Base-by-base conservation (phyloP, 2,888 invertebrate species). In the Oeneis ivallda region DNA sequence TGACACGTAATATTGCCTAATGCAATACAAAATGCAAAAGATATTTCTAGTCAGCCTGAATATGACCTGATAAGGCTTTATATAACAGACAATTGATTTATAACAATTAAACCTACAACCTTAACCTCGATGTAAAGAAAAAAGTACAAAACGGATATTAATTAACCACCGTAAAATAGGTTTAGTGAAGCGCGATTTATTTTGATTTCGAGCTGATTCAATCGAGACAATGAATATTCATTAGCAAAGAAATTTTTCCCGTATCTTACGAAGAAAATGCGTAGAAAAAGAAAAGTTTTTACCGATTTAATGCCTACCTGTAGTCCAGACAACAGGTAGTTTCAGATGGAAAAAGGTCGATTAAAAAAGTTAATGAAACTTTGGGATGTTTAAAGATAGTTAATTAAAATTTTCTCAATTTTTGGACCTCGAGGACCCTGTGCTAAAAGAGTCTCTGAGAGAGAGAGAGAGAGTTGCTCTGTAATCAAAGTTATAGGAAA, bases 81-180 rank as follows among this genome's bases (percentile, higher is more conserved):
- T 64, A 45, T 56, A 66, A 41, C 49, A 62, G 54, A 57, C 56
- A 67, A 67, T 64, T 60, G 60, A 67, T 59, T 63, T 11, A 58
- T 53, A 63, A 66, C 59, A 63, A 66, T 61, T 8, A 41, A 41
- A 13, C 10, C 41, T 60, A 45, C 37, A 67, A 41, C 64, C 67
- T 64, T 67, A 15, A 67, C 67, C 64, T 67, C 67, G 54, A 56
- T 61, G 34, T 60, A 47, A 34, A 66, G 47, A 52, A 47, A 62
- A 62, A 64, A 60, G 63, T 56, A 64, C 47, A 50, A 50, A 50
- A 34, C 50, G 52, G 7, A 32, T 11, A 26, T 26, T 26, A 15
- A 37, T 37, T 15, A 19, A n/a, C 1, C 52, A 37, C 15, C 37
- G 37, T 15, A 15, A 37, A 53, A 53, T 15, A n/a, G 37, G 53